Evolutionary conservation across 2,113 vertebrate species (phyloP).

Genomic region (Heliornis fulica): DNA sequence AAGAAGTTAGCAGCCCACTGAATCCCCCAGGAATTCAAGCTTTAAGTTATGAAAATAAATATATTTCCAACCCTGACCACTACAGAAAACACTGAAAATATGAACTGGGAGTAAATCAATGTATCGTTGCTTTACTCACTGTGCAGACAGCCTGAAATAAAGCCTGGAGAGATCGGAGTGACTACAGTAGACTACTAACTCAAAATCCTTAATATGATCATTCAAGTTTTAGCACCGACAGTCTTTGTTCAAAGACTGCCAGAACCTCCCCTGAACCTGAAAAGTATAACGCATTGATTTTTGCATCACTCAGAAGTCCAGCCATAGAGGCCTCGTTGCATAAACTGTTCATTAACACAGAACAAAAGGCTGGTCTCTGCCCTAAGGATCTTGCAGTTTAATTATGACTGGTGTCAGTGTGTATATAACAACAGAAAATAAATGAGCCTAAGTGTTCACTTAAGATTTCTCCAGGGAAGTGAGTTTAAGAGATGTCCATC

Average conservation of each 20-base stretch:
- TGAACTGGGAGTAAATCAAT: not conserved
- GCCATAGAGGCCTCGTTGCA: slow-evolving; percentile 30
- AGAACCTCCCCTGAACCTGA: not conserved
- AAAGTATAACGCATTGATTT: slow-evolving; percentile 23
- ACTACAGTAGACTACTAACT: not conserved
- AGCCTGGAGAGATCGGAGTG: not conserved
- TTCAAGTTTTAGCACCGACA: not conserved
- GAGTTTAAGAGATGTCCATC: not conserved
- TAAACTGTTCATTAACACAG: slow-evolving; percentile 46
- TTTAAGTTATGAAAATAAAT: slow-evolving; percentile 23
- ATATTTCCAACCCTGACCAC: not conserved
- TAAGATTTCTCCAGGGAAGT: slow-evolving; percentile 27
- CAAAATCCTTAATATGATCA: not conserved
- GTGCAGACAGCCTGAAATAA: slow-evolving; percentile 2
- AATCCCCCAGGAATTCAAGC: slow-evolving; percentile 2
- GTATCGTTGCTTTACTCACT: not conserved
- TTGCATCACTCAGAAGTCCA: not conserved
- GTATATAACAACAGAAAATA: slow-evolving; percentile 41
- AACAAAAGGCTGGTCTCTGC: slow-evolving; percentile 39
- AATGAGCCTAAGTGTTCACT: slow-evolving; percentile 24
- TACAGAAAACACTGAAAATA: slow-evolving; percentile 6
- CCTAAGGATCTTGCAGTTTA: slow-evolving; percentile 42
- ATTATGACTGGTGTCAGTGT: slow-evolving; percentile 10
- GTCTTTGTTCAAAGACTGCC: not conserved
- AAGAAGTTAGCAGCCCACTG: slow-evolving; percentile 12